Base-by-base conservation (phyloP, 2,797 vertebrate species). In the Acanthurus leucopareius region DNA sequence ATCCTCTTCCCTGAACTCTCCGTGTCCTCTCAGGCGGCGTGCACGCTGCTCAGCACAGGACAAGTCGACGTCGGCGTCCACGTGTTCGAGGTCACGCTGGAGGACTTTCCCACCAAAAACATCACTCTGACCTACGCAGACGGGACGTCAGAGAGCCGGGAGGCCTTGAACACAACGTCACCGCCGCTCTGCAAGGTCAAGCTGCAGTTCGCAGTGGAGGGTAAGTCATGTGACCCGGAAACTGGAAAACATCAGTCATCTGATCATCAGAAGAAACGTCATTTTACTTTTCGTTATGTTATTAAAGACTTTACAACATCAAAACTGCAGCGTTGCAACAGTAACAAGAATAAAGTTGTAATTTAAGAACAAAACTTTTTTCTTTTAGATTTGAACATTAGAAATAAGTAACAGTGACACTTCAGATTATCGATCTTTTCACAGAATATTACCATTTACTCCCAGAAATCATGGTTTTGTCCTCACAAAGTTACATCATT, bases 171-270 rank as follows among this genome's bases (percentile, higher is more conserved):
- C 64, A 5, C 0, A 2, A 70, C 25, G 13, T 10, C 65, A 1
- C 0, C 71, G 0, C 79, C 92, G 17, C 83, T 95, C 47, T 94
- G 95, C 73, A 82, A 13, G 51, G 59, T 95, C 0, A 88, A 77
- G 40, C 70, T 95, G 75, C 93, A 94, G 70, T 94, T 96, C 84
- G 42, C 79, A 0, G 0, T 96, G 35, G 79, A 95, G 59, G 79
- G 95, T 95, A 66, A 88, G 91, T 57, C 25, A 25, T 3, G 25
- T 25, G 25, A 25, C 25, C 25, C 25, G 3, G 25, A 25, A 25
- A 25, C 25, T 25, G 25, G 25, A 25, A n/a, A n/a, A n/a, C n/a
- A n/a, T n/a, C n/a, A n/a, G n/a, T n/a, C n/a, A n/a, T n/a, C n/a
- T n/a, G n/a, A n/a, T n/a, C n/a, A n/a, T n/a, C n/a, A n/a, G n/a